Conservation (phyloP, 2,113 vertebrate genomes). For the Zonotrichia leucophrys region DNA sequence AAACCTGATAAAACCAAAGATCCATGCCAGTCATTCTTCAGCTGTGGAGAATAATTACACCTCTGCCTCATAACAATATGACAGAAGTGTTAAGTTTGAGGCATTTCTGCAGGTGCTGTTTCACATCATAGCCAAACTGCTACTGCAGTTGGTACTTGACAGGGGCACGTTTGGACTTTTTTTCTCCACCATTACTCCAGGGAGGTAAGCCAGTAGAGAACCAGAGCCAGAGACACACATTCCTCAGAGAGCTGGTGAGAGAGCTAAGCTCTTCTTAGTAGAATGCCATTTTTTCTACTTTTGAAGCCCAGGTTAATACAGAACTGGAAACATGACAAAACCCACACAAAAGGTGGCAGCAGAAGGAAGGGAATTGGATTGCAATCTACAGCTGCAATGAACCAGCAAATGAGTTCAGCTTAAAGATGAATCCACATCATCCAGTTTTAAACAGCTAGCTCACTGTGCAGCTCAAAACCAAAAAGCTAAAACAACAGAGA, state of each 20-base stretch:
- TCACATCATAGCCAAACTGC: neutral
- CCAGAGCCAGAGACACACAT: neutral
- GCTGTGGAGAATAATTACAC: neutral
- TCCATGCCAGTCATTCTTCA: neutral
- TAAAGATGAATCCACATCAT: neutral
- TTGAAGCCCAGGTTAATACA: neutral
- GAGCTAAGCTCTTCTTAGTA: neutral
- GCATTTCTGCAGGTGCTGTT: neutral
- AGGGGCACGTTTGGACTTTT: neutral
- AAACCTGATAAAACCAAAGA: neutral
- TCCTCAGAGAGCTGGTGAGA: neutral
- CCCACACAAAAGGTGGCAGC: neutral
- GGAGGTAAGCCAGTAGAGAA: neutral
- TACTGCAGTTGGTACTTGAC: neutral
- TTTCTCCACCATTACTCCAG: neutral
- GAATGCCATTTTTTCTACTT: neutral
- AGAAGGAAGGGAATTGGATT: neutral
- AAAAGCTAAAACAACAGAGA: neutral
- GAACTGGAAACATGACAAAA: neutral
- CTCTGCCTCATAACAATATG: neutral
- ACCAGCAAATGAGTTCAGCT: neutral
- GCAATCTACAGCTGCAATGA: neutral
- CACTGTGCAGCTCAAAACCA: neutral
- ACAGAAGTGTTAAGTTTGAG: neutral
- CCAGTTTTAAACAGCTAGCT: neutral